Evolutionary conservation across 2,797 vertebrate genomes (phyloP), one percentile per base, ranked within the genome.

Genomic region (Nasua narica): DNA sequence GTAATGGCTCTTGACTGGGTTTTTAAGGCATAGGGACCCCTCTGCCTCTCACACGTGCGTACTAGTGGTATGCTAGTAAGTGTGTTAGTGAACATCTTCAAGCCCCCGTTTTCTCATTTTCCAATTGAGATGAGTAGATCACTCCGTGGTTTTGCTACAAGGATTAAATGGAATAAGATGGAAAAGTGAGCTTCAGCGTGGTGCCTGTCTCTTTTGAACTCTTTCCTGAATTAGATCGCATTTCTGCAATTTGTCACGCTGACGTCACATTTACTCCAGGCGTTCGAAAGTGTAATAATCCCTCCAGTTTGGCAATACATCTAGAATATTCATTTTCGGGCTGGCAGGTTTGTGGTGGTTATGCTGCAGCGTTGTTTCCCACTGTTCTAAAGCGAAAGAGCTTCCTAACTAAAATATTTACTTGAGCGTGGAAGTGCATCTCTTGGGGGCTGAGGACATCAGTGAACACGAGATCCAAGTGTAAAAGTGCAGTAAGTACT

Each of bases 321-420:
- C 52, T 54, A 54, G 79, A 67, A 35, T 90, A 87, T 88, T 94
- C 72, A 74, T 96, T 94, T 92, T 19, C 48, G 50, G 69, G 29
- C 58, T 86, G 92, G 69, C 88, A 94, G 87, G 74, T 93, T 85
- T 62, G 70, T 67, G 65, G 62, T 12, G n/a, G 43, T 62, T 37
- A 7, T 18, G 16, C 27, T 19, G 65, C 56, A 48, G 35, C 60
- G 2, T 67, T 70, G 65, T 46, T 86, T 86, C 69, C 91, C 37
- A 40, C 50, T 87, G 69, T 87, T 95, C 35, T 72, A 56, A 96
- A 97, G 67, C 5, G 46, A 95, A 94, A 87, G 70, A 97, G 87
- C 48, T 94, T 81, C 69, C 11, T 90, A 94, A 78, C 54, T 92
- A 87, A 95, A 94, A 91, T 96, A 97, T 87, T 97, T 96, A 95